A percentile compares a stretch with the other conserved stretches of the same genome.
phyloP scores from a whole-genome alignment of 2,113 vertebrate species.

The Erythrocercus mccallii region DNA sequence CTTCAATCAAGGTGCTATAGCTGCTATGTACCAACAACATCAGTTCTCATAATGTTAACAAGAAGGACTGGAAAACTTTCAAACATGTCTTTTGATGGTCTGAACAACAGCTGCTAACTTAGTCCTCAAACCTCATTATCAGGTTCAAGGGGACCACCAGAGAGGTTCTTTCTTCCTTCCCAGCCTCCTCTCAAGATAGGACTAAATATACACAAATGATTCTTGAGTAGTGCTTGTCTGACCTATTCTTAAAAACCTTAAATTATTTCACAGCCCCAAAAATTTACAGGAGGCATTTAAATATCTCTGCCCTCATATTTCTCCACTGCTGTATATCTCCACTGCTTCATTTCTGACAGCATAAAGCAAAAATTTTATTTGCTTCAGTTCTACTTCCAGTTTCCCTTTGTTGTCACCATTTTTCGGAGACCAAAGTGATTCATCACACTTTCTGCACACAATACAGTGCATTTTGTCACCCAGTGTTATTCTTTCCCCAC shows the following conservation, averaged over 20 bases:
- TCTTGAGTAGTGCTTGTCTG: neutral
- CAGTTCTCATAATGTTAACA: neutral
- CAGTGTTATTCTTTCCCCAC: neutral
- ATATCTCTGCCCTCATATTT: neutral
- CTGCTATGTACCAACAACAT: neutral
- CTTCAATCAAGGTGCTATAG: neutral
- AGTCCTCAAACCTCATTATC: neutral
- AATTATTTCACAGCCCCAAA: neutral
- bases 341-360: neutral
- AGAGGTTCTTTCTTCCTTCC: neutral
- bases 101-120: neutral
- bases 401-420: neutral
- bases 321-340: rapidly evolving
- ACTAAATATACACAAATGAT: neutral
- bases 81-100: neutral
- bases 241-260: neutral
- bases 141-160: neutral
- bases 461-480: neutral
- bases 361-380: neutral
- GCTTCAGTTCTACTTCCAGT: neutral
- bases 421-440: neutral
- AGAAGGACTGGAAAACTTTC: neutral
- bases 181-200: neutral
- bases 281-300: rapidly evolving
- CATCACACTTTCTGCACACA: neutral